Percentiles rank a stretch among this genome's conserved stretches.
Evolutionary conservation across 2,113 vertebrate species (phyloP).

Genomic region (Rattus norvegicus): DNA sequence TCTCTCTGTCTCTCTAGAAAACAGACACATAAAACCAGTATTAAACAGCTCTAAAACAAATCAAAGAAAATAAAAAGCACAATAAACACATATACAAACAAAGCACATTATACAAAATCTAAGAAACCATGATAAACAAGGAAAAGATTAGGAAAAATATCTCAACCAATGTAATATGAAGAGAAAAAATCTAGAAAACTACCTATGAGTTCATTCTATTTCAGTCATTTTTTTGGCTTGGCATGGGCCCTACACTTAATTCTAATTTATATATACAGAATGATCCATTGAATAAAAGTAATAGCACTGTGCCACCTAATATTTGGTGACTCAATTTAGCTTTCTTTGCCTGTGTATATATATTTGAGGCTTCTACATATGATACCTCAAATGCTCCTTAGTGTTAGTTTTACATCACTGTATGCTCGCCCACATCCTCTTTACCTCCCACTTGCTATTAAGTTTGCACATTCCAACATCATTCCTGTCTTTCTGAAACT

Average conservation of each 20-base stretch:
- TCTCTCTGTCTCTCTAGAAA: background rate
- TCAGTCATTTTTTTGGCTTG: background rate
- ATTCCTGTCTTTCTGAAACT: background rate
- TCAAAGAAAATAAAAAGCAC: background rate
- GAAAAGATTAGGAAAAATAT: background rate
- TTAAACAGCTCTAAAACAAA: background rate
- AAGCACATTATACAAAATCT: background rate
- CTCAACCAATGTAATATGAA: background rate
- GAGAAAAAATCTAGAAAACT: background rate
- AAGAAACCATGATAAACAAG: background rate
- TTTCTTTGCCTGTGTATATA: background rate
- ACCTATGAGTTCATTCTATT: background rate
- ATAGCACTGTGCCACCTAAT: background rate
- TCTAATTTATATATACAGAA: background rate
- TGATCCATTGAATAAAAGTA: background rate
- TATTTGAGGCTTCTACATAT: background rate
- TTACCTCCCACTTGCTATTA: background rate
- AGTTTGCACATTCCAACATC: background rate
- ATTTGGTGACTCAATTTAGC: background rate
- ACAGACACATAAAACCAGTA: background rate
- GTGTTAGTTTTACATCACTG: background rate
- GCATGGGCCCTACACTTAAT: background rate
- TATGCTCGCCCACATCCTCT: background rate
- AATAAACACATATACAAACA: background rate
- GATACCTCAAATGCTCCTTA: background rate